phyloP scores from a whole-genome alignment of 1,140 invertebrate genomes.

The Oreohelix idahoensis region DNA sequence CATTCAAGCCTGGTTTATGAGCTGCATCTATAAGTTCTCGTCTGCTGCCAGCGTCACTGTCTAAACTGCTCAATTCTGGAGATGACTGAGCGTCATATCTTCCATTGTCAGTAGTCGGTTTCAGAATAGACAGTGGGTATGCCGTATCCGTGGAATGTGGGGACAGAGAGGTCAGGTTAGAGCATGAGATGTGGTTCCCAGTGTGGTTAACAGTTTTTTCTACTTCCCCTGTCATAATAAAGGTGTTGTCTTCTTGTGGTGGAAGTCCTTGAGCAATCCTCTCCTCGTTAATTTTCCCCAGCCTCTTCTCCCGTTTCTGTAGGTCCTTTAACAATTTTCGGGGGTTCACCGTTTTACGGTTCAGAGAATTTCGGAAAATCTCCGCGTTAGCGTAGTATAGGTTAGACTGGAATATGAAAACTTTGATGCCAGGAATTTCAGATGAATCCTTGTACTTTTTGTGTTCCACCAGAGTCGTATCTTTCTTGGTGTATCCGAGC shows the following conservation, averaged over 20 bases:
- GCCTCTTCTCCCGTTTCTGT: conserved; percentile 58
- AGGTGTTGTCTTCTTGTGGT: conserved; percentile 25
- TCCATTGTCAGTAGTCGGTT: neutral
- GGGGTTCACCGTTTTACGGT: conserved; percentile 60
- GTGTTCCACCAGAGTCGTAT: conserved; percentile 43
- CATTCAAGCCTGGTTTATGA: neutral
- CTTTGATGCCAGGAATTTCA: conserved; percentile 66
- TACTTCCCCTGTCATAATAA: conserved; percentile 34
- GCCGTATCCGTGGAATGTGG: neutral
- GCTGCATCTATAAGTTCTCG: neutral
- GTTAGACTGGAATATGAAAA: conserved; percentile 74
- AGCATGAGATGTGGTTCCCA: neutral
- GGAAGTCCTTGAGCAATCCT: conserved; percentile 37
- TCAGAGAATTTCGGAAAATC: conserved; percentile 70
- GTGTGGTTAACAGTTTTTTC: neutral
- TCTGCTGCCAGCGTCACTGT: neutral
- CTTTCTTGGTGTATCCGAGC: conserved; percentile 47
- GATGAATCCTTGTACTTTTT: conserved; percentile 42
- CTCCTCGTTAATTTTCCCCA: conserved; percentile 40
- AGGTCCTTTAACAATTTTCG: conserved; percentile 62
- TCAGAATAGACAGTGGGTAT: neutral
- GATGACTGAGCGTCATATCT: neutral
- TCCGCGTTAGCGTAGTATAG: conserved; percentile 75
- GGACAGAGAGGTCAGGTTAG: neutral
- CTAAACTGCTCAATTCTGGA: neutral